These are phyloP conservation scores for Argyresthia goedartella DNA, from an alignment of 2,888 invertebrate genomes.

Conservation along the genomic window DNA sequence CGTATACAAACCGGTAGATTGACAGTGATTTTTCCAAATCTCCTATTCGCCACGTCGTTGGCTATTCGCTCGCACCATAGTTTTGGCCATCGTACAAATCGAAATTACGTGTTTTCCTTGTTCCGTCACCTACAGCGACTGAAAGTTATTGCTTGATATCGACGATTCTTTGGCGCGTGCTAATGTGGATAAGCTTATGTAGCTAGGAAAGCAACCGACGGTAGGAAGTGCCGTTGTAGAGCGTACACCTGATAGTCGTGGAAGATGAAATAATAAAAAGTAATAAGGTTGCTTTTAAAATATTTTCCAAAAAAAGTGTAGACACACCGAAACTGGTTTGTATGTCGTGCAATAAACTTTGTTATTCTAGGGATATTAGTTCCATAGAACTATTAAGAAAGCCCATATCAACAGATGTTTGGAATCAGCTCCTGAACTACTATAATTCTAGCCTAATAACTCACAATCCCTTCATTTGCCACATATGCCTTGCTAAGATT, in stretches of 20 bases:
- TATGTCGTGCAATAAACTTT: slow-evolving; percentile 5
- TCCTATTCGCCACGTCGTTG: no score
- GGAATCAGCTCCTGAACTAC: slow-evolving; percentile 2
- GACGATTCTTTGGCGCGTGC: slow-evolving; percentile 5
- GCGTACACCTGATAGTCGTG: slow-evolving; percentile 5
- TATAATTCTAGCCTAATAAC: neutral
- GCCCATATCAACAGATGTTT: neutral
- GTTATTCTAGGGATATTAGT: neutral
- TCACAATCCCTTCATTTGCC: slow-evolving; percentile 8
- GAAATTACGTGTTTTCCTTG: no score
- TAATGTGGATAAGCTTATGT: slow-evolving; percentile 6
- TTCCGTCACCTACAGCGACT: no score
- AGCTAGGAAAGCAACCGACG: slow-evolving; percentile 7
- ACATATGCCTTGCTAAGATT: slow-evolving; percentile 6
- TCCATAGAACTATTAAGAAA: slow-evolving; percentile 3
- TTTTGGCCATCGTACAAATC: no score
- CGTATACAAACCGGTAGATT: no score
- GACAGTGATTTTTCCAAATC: no score
- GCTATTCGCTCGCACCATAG: no score
- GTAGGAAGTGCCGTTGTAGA: no score
- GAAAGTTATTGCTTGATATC: slow-evolving; percentile 7
- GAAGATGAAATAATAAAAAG: slow-evolving; percentile 9
- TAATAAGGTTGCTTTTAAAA: slow-evolving; percentile 9
- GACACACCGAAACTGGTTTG: slow-evolving; percentile 9
- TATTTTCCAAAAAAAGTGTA: slow-evolving; percentile 4